A percentile compares a stretch with the other conserved stretches of the same genome.
Evolutionary conservation across 2,113 vertebrate species (phyloP).

Genomic region (Vombatus ursinus): DNA sequence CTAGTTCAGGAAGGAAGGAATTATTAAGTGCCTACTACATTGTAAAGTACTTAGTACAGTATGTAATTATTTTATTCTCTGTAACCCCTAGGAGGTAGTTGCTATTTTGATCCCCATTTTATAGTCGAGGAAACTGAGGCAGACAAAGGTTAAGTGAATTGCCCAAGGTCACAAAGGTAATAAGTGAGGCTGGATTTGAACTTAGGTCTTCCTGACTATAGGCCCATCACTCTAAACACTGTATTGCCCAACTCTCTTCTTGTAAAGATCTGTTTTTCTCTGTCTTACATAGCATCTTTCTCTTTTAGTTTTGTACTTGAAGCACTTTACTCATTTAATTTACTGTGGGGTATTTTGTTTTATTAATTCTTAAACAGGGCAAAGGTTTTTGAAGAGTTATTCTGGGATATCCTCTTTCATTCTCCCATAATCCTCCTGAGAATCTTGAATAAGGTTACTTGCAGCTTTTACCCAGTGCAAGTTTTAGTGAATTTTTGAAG

Average conservation of each 20-base stretch:
- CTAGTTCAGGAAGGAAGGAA: background rate
- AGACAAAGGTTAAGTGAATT: background rate
- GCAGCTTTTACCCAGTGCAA: background rate
- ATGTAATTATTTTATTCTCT: background rate
- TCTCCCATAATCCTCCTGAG: background rate
- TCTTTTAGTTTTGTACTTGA: background rate
- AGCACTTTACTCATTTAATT: background rate
- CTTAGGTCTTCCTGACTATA: background rate
- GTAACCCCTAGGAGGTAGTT: background rate
- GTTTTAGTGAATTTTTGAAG: background rate
- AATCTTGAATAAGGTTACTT: background rate
- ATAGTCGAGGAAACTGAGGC: background rate
- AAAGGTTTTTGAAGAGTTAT: background rate
- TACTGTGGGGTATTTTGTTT: background rate
- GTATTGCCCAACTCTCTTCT: background rate
- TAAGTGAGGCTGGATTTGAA: background rate
- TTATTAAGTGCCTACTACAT: background rate
- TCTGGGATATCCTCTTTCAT: background rate
- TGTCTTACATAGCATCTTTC: background rate
- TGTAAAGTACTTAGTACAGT: background rate
- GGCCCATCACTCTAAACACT: background rate
- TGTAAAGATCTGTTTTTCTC: background rate
- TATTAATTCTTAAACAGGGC: background rate
- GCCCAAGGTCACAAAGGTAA: background rate
- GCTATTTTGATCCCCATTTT: background rate